These are phyloP conservation scores for Carettochelys insculpta DNA, from an alignment of 2,113 vertebrate genomes.

Conservation along the genomic window DNA sequence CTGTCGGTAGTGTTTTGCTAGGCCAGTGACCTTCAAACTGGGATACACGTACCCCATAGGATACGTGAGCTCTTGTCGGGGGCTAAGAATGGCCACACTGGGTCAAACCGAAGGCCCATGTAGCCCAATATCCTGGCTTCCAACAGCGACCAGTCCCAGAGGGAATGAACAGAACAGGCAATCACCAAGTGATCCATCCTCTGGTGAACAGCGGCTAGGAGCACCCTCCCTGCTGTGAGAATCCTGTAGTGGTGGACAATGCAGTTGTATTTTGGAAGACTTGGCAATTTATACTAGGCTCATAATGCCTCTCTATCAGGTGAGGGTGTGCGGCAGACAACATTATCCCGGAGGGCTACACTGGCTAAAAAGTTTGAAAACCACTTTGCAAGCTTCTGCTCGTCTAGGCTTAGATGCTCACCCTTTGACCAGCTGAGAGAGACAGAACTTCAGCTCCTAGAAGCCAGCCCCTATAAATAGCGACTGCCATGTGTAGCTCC, in stretches of 20 bases:
- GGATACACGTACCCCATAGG: neutral
- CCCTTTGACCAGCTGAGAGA: neutral
- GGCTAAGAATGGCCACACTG: too few relatives aligned
- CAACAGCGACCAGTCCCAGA: too few relatives aligned
- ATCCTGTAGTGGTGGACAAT: neutral
- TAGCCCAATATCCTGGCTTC: too few relatives aligned
- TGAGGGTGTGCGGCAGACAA: neutral
- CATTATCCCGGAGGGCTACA: neutral
- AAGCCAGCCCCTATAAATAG: fast-evolving
- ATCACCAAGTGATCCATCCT: too few relatives aligned
- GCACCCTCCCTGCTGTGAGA: too few relatives aligned
- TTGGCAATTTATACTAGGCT: neutral
- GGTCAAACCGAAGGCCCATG: too few relatives aligned
- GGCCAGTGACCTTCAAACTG: neutral
- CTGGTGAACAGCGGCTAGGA: too few relatives aligned
- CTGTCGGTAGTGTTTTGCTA: neutral
- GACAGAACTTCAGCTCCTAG: neutral
- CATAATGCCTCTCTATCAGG: neutral
- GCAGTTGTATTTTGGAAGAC: neutral
- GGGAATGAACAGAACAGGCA: too few relatives aligned
- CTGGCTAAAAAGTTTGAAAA: neutral
- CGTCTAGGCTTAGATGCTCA: neutral
- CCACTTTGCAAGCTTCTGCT: neutral
- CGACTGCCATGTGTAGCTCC: fast-evolving
- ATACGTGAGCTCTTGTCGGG: neutral